These are phyloP conservation scores for Bradysia coprophila DNA, from an alignment of 1,140 invertebrate species.

Conservation along the genomic window DNA sequence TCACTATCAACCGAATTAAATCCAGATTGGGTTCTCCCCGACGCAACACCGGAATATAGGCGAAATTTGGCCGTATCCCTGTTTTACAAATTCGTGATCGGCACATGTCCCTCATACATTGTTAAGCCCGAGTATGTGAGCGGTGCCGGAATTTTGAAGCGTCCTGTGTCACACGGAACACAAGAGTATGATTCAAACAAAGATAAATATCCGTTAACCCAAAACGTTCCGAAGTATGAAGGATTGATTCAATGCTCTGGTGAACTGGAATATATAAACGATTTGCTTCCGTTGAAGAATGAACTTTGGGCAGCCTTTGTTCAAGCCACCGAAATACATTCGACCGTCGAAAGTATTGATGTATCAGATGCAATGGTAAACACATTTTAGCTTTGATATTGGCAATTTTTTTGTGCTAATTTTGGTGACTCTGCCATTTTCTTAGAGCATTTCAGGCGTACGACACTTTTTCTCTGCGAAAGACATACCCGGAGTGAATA, in stretches of 20 bases:
- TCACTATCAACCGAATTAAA: constrained; percentile 36
- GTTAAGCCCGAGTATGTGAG: constrained; percentile 23
- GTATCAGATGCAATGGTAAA: constrained; percentile 28
- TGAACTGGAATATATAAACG: constrained; percentile 47
- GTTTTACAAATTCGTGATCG: constrained; percentile 49
- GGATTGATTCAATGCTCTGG: constrained; percentile 54
- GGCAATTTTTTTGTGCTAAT: not conserved
- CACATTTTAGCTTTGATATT: not conserved
- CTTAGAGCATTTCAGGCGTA: constrained; percentile 41
- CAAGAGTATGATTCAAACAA: constrained; percentile 55
- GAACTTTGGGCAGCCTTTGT: constrained; percentile 47
- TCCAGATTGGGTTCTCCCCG: constrained; percentile 38
- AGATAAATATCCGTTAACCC: constrained; percentile 55
- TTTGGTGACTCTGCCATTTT: constrained; percentile 15
- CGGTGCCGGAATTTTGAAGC: constrained; percentile 36
- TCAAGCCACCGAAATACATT: constrained; percentile 30
- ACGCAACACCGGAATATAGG: constrained; percentile 44
- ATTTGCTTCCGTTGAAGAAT: constrained; percentile 29
- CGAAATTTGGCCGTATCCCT: constrained; percentile 38
- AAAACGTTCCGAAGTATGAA: constrained; percentile 61
- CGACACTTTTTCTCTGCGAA: constrained; percentile 46
- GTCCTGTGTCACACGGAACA: constrained; percentile 45
- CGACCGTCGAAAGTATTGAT: constrained; percentile 37
- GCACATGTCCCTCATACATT: constrained; percentile 12
- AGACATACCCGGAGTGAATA: constrained; percentile 57